Evolutionary conservation across 2,113 vertebrate species (phyloP).

Genomic region (Diadophis punctatus): DNA sequence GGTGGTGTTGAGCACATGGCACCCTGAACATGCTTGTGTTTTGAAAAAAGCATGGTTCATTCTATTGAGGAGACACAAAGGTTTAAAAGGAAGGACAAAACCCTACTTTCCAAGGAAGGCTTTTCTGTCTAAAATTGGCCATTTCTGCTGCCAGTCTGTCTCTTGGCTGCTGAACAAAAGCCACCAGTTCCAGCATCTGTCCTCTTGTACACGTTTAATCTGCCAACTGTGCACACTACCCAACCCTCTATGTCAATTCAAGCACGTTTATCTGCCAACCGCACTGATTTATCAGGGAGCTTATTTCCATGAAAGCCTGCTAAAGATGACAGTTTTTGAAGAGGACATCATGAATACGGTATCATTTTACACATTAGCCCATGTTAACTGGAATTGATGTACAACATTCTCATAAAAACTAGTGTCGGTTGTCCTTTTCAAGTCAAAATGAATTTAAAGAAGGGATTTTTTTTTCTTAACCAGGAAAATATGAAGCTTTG

Average conservation of each 20-base stretch:
- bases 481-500: not conserved
- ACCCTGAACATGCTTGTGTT: no score
- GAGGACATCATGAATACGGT: not conserved
- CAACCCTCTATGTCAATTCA: not conserved
- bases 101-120: not conserved
- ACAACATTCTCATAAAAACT: not conserved
- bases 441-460: not conserved
- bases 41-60: not conserved
- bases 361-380: not conserved
- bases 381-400: not conserved
- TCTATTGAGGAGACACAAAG: not conserved
- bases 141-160: not conserved
- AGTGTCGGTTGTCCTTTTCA: not conserved
- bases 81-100: not conserved
- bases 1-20: no score
- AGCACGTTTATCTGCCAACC: not conserved
- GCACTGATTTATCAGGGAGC: not conserved
- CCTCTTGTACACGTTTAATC: not conserved
- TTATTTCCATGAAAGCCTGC: not conserved
- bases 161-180: conserved; percentile 3
- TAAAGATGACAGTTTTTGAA: not conserved
- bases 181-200: conserved; percentile 18
- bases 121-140: not conserved
- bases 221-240: not conserved
- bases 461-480: not conserved